Conservation (phyloP, 1,140 invertebrate species). For the Aphelenchoides avenae region DNA sequence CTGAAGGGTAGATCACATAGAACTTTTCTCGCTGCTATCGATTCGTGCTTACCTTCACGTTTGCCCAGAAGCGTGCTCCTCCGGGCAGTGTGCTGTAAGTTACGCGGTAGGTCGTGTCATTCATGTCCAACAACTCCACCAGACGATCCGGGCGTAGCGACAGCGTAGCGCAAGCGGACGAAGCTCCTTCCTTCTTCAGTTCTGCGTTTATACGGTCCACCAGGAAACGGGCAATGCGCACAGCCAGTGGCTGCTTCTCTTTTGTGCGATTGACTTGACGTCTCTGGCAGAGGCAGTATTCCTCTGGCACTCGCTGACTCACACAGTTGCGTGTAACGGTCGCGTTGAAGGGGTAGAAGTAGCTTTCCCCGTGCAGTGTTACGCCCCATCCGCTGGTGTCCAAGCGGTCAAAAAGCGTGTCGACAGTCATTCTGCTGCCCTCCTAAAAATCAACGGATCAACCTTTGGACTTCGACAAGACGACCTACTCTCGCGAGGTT, state of each 20-base stretch:
- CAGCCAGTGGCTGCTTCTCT: not conserved
- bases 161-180: too few relatives aligned
- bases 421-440: not conserved
- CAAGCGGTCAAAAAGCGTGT: constrained; percentile 1
- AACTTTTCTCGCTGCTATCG: too few relatives aligned
- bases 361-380: not conserved
- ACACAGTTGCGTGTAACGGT: not conserved
- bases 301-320: not conserved
- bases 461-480: not conserved
- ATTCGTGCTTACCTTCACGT: too few relatives aligned
- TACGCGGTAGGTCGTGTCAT: too few relatives aligned
- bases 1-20: too few relatives aligned
- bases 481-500: constrained; percentile 24
- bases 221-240: not conserved
- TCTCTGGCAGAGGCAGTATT: not conserved
- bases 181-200: too few relatives aligned
- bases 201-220: constrained; percentile 1
- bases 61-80: too few relatives aligned
- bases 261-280: not conserved
- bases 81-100: too few relatives aligned
- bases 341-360: not conserved
- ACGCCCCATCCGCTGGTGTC: not conserved
- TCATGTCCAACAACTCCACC: too few relatives aligned
- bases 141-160: too few relatives aligned
- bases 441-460: not conserved